Evolutionary conservation across 2,113 vertebrate species (phyloP), one percentile per base, ranked within the genome.

Genomic region (Cryptoleucopteryx plumbea): DNA sequence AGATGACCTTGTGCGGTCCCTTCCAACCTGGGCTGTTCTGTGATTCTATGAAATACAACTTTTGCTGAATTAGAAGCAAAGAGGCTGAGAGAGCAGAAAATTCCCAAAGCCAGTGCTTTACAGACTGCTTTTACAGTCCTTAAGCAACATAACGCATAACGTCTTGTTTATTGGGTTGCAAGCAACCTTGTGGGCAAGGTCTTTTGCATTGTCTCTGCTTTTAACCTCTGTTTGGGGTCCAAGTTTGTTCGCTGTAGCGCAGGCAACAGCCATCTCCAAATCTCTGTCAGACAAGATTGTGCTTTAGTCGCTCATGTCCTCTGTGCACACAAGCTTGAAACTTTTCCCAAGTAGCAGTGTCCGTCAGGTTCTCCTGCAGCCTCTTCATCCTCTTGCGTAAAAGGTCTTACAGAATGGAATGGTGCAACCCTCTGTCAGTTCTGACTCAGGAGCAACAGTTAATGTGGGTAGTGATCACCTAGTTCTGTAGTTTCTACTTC

Each of bases 311-410:
- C 3, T 0, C 10, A 1, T 5, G 40, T 48, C 18, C 12, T 56
- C 32, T 21, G 9, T 9, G 32, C n/a, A 7, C 21, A 11, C 36
- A 31, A 11, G 36, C 52, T 47, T 13, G 32, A 40, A 43, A 20
- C 25, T 1, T 9, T 12, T 16, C 66, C 73, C 8, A 6, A 9
- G 81, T 2, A 59, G 53, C 72, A 15, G 4, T 3, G 10, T 48
- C 74, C 32, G 29, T 26, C 18, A 27, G 50, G 25, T 53, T 71
- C 50, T 67, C 52, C 78, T 47, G 75, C 56, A 16, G 11, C 38
- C 23, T 31, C 42, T 15, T 56, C 62, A 4, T 43, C 21, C 55
- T 81, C 62, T 7, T 19, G 27, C 1, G 0, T 11, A 4, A 13
- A 27, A 65, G 45, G 31, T 23, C 31, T 32, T 21, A 3, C 23